Evolutionary conservation across 1,140 invertebrate genomes (phyloP), one percentile per base, ranked within the genome.

Genomic region (Halotydeus destructor): DNA sequence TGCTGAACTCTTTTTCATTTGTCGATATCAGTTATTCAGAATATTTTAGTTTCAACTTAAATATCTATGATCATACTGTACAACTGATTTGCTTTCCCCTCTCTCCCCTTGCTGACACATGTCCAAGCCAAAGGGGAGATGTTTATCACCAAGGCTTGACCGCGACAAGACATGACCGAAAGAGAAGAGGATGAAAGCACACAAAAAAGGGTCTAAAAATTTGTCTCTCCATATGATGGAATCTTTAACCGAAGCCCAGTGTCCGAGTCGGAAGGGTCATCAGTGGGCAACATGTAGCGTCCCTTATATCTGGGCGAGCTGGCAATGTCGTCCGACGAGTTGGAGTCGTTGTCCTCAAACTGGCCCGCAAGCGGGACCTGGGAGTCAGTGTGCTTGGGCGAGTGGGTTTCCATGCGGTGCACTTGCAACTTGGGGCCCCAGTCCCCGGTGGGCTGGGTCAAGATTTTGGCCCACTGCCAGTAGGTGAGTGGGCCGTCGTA

Each of bases 371-470:
- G 37, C 18, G 52, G 52, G 5, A 53, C 50, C 35, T 53, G 50
- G 21, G 49, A 50, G 24, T 53, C 52, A 19, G 50, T 52, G 27
- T 53, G 52, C 22, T 53, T 53, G 16, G 50, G 50, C 35, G 42
- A 47, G 31, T 50, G 52, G 30, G 51, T 48, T 37, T 52, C 50
- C 42, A 53, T 50, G 18, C 52, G 49, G 18, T 52, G 50, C 41
- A 50, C 41, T 37, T 52, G 46, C 6, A 47, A 41, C 2, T 66
- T 63, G 0, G 68, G 69, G n/a, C 70, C 69, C 72, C 72, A 76
- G 33, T 72, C 68, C 1, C 67, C 60, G 1, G 69, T 72, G 0
- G 74, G 72, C 26, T 71, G 66, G 1, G 70, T 49, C 12, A 75
- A 57, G 23, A 64, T 60, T 14, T 63, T 62, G 8, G 68, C 63